Percentiles rank a stretch among this genome's conserved stretches.
These are phyloP conservation scores for Macropus fuliginosus DNA, from an alignment of 2,797 vertebrate genomes.

Conservation along the genomic window DNA sequence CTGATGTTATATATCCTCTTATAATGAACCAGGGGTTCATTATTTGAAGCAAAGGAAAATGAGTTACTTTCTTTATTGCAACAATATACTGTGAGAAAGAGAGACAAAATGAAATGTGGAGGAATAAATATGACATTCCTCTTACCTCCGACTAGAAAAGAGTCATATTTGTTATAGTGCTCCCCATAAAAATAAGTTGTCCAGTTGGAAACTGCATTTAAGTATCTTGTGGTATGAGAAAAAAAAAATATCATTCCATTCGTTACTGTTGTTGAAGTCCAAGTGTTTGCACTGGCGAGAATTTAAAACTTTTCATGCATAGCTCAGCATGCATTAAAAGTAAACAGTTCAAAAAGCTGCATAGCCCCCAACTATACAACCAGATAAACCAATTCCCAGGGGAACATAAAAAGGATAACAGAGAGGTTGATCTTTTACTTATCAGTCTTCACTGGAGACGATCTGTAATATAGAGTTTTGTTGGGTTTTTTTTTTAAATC, in stretches of 20 bases:
- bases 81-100: constrained; percentile 39
- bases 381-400: constrained; percentile 68
- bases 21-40: constrained; percentile 20
- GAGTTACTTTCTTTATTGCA: constrained; percentile 52
- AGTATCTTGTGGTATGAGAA: constrained; percentile 66
- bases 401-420: constrained; percentile 66
- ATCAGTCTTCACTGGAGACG: constrained; percentile 44
- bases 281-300: constrained; percentile 73
- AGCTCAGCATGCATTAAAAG: constrained; percentile 66
- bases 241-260: constrained; percentile 27
- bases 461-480: background rate
- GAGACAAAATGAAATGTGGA: constrained; percentile 30
- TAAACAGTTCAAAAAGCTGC: constrained; percentile 54
- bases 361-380: constrained; percentile 55
- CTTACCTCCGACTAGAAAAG: constrained; percentile 3
- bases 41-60: constrained; percentile 42
- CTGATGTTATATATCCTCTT: background rate
- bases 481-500: background rate
- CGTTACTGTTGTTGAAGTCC: background rate
- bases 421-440: constrained; percentile 52
- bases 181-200: constrained; percentile 63
- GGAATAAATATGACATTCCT: background rate
- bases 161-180: constrained; percentile 39
- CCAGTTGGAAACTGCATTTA: constrained; percentile 75
- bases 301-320: constrained; percentile 70